phyloP scores from a whole-genome alignment of 1,140 invertebrate species.

The Drosophila santomea region DNA sequence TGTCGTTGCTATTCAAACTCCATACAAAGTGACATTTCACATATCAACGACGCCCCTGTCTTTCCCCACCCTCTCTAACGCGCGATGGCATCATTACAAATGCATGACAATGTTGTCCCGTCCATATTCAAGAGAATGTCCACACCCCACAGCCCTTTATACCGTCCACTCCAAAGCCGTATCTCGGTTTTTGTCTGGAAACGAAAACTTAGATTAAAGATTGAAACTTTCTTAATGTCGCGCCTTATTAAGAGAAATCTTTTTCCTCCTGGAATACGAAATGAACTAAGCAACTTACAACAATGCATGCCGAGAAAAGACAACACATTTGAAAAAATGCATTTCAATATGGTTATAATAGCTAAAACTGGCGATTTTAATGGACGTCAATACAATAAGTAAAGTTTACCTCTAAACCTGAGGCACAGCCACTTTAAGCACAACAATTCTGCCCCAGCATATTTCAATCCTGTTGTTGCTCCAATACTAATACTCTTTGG shows the following conservation, averaged over 20 bases:
- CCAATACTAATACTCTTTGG: conserved; percentile 3
- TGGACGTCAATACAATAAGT: too few species aligned
- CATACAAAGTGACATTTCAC: conserved; percentile 81
- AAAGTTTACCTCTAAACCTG: not conserved
- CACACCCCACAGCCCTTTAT: conserved; percentile 41
- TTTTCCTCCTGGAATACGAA: conserved; percentile 56
- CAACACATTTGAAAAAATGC: too few species aligned
- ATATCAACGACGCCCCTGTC: conserved; percentile 63
- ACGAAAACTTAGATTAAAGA: conserved; percentile 75
- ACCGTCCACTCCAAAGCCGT: conserved; percentile 2
- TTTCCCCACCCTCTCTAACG: conserved; percentile 6
- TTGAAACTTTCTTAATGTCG: conserved; percentile 82
- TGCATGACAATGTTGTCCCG: conserved; percentile 77
- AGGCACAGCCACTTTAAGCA: not conserved
- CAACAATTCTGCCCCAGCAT: conserved; percentile 1
- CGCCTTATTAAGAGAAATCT: conserved; percentile 79
- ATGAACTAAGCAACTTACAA: conserved; percentile 54
- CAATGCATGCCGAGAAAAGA: not conserved
- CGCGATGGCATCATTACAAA: conserved; percentile 76
- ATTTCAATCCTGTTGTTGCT: conserved; percentile 3
- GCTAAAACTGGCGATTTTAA: too few species aligned
- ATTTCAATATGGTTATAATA: too few species aligned
- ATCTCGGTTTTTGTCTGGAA: conserved; percentile 33
- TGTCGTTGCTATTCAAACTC: conserved; percentile 75
- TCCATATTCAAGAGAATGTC: conserved; percentile 13